Conservation (phyloP, 1,140 invertebrate species). For the Lepidurus apus region DNA sequence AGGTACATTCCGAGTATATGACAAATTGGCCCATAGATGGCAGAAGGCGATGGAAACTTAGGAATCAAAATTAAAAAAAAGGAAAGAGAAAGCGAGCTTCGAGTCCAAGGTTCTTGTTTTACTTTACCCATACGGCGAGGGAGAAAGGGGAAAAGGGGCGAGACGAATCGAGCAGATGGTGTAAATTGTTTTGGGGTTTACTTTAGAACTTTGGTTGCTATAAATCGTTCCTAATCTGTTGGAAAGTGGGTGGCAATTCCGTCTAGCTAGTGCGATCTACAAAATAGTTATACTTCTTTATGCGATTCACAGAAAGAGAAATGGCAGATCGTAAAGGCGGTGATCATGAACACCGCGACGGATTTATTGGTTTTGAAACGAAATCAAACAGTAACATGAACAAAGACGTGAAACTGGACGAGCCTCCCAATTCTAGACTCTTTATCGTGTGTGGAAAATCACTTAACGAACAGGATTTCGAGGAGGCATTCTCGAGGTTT, state of each 20-base stretch:
- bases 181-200: not conserved
- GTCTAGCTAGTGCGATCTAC: not conserved
- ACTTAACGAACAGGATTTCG: constrained; percentile 71
- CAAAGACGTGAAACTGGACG: constrained; percentile 53
- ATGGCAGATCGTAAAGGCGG: not conserved
- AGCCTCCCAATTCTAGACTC: constrained; percentile 74
- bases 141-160: not conserved
- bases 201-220: not conserved
- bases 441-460: constrained; percentile 83
- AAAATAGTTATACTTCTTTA: not conserved
- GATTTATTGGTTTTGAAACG: not conserved
- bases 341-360: not conserved
- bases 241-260: not conserved
- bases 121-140: not conserved
- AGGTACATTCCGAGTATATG: not conserved
- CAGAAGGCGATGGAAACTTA: not conserved
- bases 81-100: not conserved
- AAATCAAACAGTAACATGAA: not conserved
- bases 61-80: not conserved
- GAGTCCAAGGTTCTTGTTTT: not conserved
- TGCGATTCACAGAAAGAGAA: not conserved
- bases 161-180: not conserved
- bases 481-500: constrained; percentile 69
- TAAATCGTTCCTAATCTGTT: not conserved
- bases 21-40: not conserved